Evolutionary conservation across 92 coral and sea anemone genomes (phyloP).

Genomic region (Zoanthus gigantus): DNA sequence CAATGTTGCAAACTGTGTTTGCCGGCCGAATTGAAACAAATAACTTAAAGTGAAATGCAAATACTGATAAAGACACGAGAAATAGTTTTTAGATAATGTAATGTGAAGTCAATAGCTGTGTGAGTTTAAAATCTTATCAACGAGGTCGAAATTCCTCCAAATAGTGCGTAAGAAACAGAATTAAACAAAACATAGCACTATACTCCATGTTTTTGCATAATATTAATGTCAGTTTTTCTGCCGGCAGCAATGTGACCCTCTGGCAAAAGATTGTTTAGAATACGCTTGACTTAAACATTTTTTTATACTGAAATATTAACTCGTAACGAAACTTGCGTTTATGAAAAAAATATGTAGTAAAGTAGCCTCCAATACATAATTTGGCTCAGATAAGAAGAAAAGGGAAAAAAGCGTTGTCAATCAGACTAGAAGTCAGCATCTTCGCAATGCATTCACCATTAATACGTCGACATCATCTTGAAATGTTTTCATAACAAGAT

Average conservation of each 20-base stretch:
- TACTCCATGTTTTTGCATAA: background rate
- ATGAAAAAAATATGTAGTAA: background rate
- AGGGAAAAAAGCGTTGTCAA: background rate
- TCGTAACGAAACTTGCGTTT: constrained; percentile 1
- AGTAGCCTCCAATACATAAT: background rate
- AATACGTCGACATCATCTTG: background rate
- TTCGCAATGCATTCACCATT: background rate
- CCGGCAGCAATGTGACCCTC: constrained; percentile 13
- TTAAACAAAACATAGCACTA: background rate
- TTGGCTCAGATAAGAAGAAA: background rate
- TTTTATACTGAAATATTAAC: constrained; percentile 33
- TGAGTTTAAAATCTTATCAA: background rate
- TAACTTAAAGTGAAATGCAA: constrained; percentile 37
- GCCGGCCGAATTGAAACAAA: constrained; percentile 37
- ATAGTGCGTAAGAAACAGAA: constrained; percentile 11
- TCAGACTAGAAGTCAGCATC: constrained; percentile 9
- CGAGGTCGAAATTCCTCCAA: constrained; percentile 28
- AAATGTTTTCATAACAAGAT: constrained; percentile 21
- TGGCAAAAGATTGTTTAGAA: background rate
- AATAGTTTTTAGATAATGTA: constrained; percentile 30
- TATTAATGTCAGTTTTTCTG: background rate
- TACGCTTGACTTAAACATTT: constrained; percentile 37
- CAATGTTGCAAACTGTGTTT: constrained; percentile 33
- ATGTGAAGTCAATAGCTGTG: background rate
- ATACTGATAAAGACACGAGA: background rate